Percentiles rank a stretch among this genome's conserved stretches.
Conservation (phyloP, 2,797 vertebrate species). For the Falco naumanni region DNA sequence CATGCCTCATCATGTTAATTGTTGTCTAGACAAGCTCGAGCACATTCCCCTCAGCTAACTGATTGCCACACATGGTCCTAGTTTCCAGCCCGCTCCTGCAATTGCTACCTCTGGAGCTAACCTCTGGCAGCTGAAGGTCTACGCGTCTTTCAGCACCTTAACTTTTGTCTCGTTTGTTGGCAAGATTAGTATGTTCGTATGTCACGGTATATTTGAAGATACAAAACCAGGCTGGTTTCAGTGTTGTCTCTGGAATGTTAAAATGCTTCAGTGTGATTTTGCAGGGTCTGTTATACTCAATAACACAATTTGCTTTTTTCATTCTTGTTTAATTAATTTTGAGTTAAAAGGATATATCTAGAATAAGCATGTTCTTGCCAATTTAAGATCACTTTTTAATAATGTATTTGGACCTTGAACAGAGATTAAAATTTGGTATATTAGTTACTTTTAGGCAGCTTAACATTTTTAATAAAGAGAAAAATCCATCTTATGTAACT, state of each 20-base stretch:
- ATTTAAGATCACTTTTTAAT: conserved; percentile 6
- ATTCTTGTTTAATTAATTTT: background rate
- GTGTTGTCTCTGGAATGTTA: background rate
- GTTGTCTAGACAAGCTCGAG: too few relatives aligned
- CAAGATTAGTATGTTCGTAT: background rate
- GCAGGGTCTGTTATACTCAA: background rate
- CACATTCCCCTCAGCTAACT: too few relatives aligned
- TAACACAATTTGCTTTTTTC: background rate
- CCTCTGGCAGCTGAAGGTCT: background rate
- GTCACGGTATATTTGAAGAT: background rate
- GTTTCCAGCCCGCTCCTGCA: too few relatives aligned
- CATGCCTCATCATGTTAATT: too few relatives aligned
- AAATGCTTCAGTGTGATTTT: background rate
- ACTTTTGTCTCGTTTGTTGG: background rate
- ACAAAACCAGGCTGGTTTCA: background rate
- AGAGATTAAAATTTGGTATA: background rate
- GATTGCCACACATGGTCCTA: too few relatives aligned
- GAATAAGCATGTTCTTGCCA: background rate
- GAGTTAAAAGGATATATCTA: background rate
- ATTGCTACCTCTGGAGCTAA: background rate
- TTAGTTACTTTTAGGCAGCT: conserved; percentile 35
- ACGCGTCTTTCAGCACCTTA: background rate
- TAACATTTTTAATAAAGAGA: conserved; percentile 32
- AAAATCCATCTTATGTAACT: conserved; percentile 10
- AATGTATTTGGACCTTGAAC: conserved; percentile 20